Conservation (phyloP, 2,888 invertebrate genomes). For the Heliconius erato region DNA sequence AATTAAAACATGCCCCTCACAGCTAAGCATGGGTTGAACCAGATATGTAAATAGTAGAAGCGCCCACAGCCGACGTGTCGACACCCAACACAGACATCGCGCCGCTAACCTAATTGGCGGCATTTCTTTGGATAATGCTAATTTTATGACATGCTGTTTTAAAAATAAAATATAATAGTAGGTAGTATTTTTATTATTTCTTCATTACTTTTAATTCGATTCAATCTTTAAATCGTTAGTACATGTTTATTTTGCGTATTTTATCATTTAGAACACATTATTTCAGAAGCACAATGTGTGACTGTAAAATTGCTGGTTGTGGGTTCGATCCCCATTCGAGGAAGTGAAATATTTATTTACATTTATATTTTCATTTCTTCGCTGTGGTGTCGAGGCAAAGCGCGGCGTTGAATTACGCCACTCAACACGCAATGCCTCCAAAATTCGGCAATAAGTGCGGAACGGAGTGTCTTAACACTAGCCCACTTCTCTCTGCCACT, state of each 20-base stretch:
- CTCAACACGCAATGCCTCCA: too few species aligned
- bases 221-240: not conserved
- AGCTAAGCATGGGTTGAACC: constrained; percentile 13
- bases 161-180: constrained; percentile 48
- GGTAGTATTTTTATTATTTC: constrained; percentile 42
- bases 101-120: constrained; percentile 82
- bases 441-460: too few species aligned
- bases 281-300: too few species aligned
- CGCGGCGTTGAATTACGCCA: too few species aligned
- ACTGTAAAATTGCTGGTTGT: too few species aligned
- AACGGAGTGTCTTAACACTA: too few species aligned
- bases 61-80: constrained; percentile 53
- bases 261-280: not conserved
- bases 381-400: too few species aligned
- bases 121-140: constrained; percentile 73
- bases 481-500: too few species aligned
- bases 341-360: too few species aligned
- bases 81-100: constrained; percentile 60
- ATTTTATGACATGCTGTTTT: constrained; percentile 72
- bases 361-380: too few species aligned
- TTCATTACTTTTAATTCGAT: constrained; percentile 15
- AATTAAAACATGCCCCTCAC: not conserved
- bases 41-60: constrained; percentile 53
- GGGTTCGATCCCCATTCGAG: too few species aligned
- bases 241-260: too few species aligned